phyloP scores from a whole-genome alignment of 2,888 invertebrate species.

The Stenchaetothrips biformis region DNA sequence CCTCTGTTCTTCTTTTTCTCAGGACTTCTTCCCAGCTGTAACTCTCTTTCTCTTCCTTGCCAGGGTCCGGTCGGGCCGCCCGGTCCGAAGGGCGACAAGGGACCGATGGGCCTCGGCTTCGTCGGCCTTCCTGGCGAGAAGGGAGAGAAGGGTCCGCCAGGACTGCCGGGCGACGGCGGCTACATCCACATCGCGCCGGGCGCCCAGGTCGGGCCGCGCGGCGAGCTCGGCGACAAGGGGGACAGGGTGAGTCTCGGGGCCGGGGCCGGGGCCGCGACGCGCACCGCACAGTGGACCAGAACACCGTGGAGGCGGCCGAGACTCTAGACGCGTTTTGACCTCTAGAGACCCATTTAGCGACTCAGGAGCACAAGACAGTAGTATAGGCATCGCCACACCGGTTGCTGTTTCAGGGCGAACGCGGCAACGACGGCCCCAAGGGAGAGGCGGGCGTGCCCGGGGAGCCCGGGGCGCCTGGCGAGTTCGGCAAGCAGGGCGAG shows the following conservation, averaged over 20 bases:
- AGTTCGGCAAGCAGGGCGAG: constrained; percentile 70
- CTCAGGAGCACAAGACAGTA: too few relatives aligned
- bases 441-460: constrained; percentile 69
- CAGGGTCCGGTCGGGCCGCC: constrained; percentile 64
- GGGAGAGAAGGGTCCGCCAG: constrained; percentile 62
- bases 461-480: constrained; percentile 62
- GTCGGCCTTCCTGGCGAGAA: constrained; percentile 58
- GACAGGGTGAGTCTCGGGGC: constrained; percentile 34
- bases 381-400: neutral
- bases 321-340: too few relatives aligned
- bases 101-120: constrained; percentile 55
- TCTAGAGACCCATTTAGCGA: too few relatives aligned
- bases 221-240: constrained; percentile 42
- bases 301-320: too few relatives aligned
- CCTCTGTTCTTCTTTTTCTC: constrained; percentile 11
- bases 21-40: constrained; percentile 29
- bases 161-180: constrained; percentile 49
- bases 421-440: constrained; percentile 57
- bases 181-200: neutral
- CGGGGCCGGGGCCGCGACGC: too few relatives aligned
- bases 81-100: constrained; percentile 66
- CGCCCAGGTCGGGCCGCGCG: constrained; percentile 36
- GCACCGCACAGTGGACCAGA: too few relatives aligned
- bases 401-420: constrained; percentile 48
- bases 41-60: constrained; percentile 35